These are phyloP conservation scores for Cylloceria caligata DNA, from an alignment of 2,888 invertebrate genomes.

Conservation along the genomic window DNA sequence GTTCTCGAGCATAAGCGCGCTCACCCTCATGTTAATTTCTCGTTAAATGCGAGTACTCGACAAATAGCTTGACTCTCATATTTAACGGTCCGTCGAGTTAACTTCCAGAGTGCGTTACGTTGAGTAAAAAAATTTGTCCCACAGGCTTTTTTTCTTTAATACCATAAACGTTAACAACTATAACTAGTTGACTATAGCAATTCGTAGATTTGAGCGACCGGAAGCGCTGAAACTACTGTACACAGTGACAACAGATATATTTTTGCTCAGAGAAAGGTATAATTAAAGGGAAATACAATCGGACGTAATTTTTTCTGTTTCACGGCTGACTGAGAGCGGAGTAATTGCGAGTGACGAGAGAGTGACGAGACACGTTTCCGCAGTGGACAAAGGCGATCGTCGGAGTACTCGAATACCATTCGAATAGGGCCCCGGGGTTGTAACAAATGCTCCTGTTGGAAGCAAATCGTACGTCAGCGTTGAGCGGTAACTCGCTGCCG, in stretches of 20 bases:
- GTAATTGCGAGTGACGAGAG: constrained; percentile 44
- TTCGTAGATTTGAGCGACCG: constrained; percentile 22
- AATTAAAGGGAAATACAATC: constrained; percentile 59
- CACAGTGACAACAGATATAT: constrained; percentile 42
- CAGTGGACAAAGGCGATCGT: constrained; percentile 47
- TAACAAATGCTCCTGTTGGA: constrained; percentile 44
- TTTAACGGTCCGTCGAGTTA: constrained; percentile 41
- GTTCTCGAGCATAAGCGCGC: constrained; percentile 11
- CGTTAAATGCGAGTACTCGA: constrained; percentile 39
- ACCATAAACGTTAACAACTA: not conserved
- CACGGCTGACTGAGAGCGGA: constrained; percentile 58
- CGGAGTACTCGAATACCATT: constrained; percentile 32
- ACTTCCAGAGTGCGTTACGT: not conserved
- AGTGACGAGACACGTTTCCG: constrained; percentile 64
- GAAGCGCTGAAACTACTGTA: constrained; percentile 39
- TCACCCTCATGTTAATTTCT: constrained; percentile 34
- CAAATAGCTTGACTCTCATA: constrained; percentile 34
- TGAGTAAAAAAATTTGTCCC: constrained; percentile 31
- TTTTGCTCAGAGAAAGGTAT: constrained; percentile 52
- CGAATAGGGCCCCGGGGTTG: constrained; percentile 36
- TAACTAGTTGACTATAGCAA: no score
- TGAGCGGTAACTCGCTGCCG: constrained; percentile 32
- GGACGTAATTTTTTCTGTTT: constrained; percentile 55
- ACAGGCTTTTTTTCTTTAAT: constrained; percentile 19
- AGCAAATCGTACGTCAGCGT: constrained; percentile 39